These are phyloP conservation scores for Todus mexicanus DNA, from an alignment of 2,797 vertebrate genomes.

Conservation along the genomic window DNA sequence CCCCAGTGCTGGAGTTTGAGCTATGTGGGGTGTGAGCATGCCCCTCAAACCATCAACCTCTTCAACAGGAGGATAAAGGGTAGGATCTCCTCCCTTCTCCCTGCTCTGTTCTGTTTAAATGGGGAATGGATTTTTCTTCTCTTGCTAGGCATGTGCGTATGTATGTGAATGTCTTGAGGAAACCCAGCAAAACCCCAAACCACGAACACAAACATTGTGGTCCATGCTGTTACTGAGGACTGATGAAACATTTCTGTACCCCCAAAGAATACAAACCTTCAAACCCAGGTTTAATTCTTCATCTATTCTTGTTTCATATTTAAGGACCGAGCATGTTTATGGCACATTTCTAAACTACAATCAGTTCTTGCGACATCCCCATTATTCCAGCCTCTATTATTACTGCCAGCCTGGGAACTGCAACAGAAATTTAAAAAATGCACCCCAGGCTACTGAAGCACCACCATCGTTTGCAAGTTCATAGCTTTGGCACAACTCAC, in stretches of 20 bases:
- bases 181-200: not conserved
- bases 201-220: not conserved
- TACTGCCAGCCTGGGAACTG: not conserved
- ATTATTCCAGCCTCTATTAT: not conserved
- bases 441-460: not conserved
- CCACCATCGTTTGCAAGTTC: not conserved
- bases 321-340: not conserved
- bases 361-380: not conserved
- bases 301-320: not conserved
- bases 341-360: not conserved
- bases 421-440: not conserved
- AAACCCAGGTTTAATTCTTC: not conserved
- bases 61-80: not conserved
- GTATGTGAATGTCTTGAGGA: not conserved
- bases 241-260: not conserved
- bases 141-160: not conserved
- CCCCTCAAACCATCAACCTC: not conserved
- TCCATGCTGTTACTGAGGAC: not conserved
- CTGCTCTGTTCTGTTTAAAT: not conserved
- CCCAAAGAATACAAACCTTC: not conserved
- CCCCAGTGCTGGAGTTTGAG: not conserved
- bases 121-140: not conserved
- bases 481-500: not conserved
- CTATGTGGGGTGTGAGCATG: fast-evolving
- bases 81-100: not conserved